Base-by-base conservation (phyloP, 1,140 invertebrate genomes). In the Drosophila pseudoananassae region DNA sequence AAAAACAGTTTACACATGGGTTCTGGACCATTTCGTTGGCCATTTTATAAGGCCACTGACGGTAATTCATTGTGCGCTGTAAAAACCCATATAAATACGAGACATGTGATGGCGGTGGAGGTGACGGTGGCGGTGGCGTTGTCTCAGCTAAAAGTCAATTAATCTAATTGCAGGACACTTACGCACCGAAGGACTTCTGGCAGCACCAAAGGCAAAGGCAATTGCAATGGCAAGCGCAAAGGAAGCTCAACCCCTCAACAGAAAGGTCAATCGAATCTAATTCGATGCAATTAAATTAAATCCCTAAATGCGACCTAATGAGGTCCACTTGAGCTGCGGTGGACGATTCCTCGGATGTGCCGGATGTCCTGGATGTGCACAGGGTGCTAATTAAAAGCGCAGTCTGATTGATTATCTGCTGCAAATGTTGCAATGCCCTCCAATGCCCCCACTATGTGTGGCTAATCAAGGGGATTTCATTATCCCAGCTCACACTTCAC, bases 381-480 rank as follows among this genome's bases (percentile, higher is more conserved):
- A 8, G 31, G 53, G 38, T 56, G 52, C 60, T 71, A 75, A 75
- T 75, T 75, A 75, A 75, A 65, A 75, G 71, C 72, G 71, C 71
- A 75, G 70, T 64, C 47, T 51, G 53, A 75, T 72, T 73, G 70
- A 73, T 63, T 45, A 63, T 31, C 50, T 43, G n/a, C 12, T 20
- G 64, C 55, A 46, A 43, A 10, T 9, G 43, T 46, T 70, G 74
- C 73, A 76, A 49, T 52, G 58, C 40, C 31, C 46, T 23, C 50
- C 17, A 27, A 6, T 5, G 25, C 52, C 55, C 31, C 38, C 55
- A 25, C 47, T 10, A 55, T 69, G 20, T 51, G 53, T 38, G 69
- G 59, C 69, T 76, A 87, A 87, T 87, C 83, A 88, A 87, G 85
- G 70, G 69, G 76, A 87, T 87, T 78, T 72, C 65, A 74, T 77